Evolutionary conservation across 2,888 invertebrate species (phyloP).

Genomic region (Deladenus siricidicola): DNA sequence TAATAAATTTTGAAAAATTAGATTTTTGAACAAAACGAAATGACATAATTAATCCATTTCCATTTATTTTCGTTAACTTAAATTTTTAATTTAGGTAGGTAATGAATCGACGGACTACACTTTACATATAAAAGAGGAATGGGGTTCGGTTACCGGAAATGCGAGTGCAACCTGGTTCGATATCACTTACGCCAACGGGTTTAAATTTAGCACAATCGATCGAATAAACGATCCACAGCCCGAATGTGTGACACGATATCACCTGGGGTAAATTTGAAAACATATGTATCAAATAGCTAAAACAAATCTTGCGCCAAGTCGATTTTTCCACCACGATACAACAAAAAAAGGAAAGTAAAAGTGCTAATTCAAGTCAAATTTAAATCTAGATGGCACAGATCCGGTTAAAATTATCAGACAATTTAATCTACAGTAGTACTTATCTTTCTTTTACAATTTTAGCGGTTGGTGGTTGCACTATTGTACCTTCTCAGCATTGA

Average conservation of each 20-base stretch:
- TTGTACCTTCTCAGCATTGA: slow-evolving; percentile 37
- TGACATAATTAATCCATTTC: no score
- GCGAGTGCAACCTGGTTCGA: slow-evolving; percentile 41
- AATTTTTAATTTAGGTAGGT: slow-evolving; percentile 12
- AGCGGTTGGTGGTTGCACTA: slow-evolving; percentile 49
- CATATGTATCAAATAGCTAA: no score
- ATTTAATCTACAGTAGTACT: no score
- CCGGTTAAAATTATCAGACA: no score
- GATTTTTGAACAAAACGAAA: neutral
- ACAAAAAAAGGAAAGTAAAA: neutral
- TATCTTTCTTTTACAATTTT: no score
- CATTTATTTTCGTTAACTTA: no score
- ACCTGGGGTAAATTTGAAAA: slow-evolving; percentile 44
- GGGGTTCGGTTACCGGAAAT: slow-evolving; percentile 28
- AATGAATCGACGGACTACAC: slow-evolving; percentile 25
- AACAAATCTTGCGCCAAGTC: no score
- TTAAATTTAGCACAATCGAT: slow-evolving; percentile 41
- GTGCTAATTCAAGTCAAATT: slow-evolving; percentile 1
- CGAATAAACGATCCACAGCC: slow-evolving; percentile 36
- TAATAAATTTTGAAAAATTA: neutral
- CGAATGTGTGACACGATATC: slow-evolving; percentile 35
- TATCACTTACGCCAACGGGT: slow-evolving; percentile 33
- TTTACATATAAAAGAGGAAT: slow-evolving; percentile 1
- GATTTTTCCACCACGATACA: no score
- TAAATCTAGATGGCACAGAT: no score